Percentiles rank a stretch among this genome's conserved stretches.
These are phyloP conservation scores for Saguinus imperator DNA, from an alignment of 2,113 vertebrate genomes.

Conservation along the genomic window DNA sequence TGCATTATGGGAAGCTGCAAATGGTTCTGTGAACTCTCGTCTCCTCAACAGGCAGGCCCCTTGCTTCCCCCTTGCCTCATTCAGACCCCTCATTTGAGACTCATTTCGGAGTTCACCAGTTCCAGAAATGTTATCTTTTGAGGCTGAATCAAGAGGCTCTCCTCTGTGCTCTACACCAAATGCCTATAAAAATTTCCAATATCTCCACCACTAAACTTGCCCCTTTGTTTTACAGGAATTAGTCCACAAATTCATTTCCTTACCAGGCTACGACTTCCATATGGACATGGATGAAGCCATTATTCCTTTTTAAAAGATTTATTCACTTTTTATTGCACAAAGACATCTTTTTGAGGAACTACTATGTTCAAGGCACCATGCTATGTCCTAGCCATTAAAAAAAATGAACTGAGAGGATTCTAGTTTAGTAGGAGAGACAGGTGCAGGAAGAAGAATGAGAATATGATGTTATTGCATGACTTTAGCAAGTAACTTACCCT, in stretches of 20 bases:
- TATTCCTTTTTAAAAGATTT: neutral
- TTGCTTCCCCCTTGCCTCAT: neutral
- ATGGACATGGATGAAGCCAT: neutral
- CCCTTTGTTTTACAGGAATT: neutral
- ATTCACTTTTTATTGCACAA: neutral
- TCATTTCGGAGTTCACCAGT: neutral
- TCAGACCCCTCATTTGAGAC: neutral
- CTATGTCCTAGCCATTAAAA: neutral
- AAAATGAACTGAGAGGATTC: neutral
- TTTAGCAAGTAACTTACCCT: neutral
- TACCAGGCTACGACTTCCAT: neutral
- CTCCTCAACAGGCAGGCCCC: neutral
- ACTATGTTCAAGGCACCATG: neutral
- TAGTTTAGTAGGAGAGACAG: neutral
- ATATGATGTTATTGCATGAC: rapidly evolving
- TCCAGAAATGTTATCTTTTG: neutral
- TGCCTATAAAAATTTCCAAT: neutral
- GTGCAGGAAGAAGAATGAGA: neutral
- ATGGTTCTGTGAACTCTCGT: rapidly evolving
- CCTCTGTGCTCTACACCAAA: neutral
- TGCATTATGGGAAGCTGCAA: neutral
- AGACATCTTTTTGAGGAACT: neutral
- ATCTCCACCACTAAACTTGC: neutral
- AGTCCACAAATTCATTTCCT: neutral
- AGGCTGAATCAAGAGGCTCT: neutral